Percentiles rank a stretch among this genome's conserved stretches.
phyloP scores from a whole-genome alignment of 1,140 invertebrate species.

The Archivesica marissinica region DNA sequence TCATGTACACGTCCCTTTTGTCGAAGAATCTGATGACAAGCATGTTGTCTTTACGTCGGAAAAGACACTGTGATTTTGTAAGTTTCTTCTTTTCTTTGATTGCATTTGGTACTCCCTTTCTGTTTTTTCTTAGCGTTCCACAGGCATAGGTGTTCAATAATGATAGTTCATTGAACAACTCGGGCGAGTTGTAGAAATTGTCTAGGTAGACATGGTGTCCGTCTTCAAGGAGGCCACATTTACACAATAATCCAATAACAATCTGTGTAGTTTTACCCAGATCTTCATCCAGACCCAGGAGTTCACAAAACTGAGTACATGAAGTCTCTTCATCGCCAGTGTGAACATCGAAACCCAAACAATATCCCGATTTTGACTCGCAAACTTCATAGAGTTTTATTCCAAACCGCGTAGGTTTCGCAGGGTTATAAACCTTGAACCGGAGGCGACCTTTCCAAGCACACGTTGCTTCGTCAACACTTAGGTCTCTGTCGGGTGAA shows the following conservation, averaged over 20 bases:
- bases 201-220: constrained; percentile 35
- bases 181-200: constrained; percentile 40
- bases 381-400: constrained; percentile 9
- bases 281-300: constrained; percentile 3
- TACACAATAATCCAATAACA: constrained; percentile 21
- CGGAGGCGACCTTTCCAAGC: constrained; percentile 48
- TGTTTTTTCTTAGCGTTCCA: constrained; percentile 14
- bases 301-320: constrained; percentile 23
- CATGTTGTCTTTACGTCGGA: not conserved
- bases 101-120: not conserved
- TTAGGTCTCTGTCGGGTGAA: not conserved
- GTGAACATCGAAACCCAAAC: too few relatives aligned
- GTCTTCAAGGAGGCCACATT: constrained; percentile 1
- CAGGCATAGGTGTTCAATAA: not conserved
- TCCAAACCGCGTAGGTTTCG: constrained; percentile 61
- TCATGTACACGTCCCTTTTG: not conserved
- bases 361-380: too few relatives aligned
- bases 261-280: constrained; percentile 26
- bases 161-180: constrained; percentile 4
- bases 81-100: not conserved
- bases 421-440: constrained; percentile 62
- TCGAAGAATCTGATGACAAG: constrained; percentile 14
- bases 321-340: not conserved
- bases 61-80: too few relatives aligned
- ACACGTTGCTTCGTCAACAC: constrained; percentile 54